Base-by-base conservation (phyloP, 2,797 vertebrate species). In the Vipera ursinii region DNA sequence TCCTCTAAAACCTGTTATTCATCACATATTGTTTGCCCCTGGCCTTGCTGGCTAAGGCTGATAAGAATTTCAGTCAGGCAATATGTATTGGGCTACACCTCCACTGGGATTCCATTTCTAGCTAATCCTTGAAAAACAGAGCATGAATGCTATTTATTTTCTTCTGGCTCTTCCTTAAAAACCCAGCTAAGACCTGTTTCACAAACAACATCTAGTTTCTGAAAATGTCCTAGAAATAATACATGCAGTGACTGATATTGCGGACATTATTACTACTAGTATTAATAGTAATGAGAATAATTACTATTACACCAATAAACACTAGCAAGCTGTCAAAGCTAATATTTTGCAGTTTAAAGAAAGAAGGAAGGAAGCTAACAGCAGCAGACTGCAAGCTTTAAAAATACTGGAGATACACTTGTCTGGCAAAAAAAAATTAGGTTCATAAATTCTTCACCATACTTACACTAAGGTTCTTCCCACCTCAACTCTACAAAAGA, bases 381-480 rank as follows among this genome's bases (percentile, higher is more conserved):
- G 78, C 90, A 86, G 57, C 8, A 86, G 48, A 14, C 26, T 15
- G 3, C 20, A 6, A 0, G 20, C 1, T 89, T 26, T 14, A 88
- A 1, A 92, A 78, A 51, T n/a, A 51, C 28, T 15, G 86, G 0
- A 7, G 92, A 1, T 1, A 89, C 89, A 93, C 0, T 10, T 1
- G 1, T 87, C 60, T 63, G 5, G 86, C 65, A 61, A 24, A 86
- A 48, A 86, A 6, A 89, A 73, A 89, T 6, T 88, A 91, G 5
- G 53, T 44, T 6, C 61, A 92, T 89, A 91, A 89, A 86, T 86
- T 87, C 78, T 88, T 91, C 59, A 89, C 44, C 20, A 73, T 57
- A 56, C 61, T 90, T 95, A 73, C 7, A 3, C 92, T 60, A 93
- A 38, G 86, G 91, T 2, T 93, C 26, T n/a, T 91, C 90, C 20